Percentiles rank a stretch among this genome's conserved stretches.
These are phyloP conservation scores for Conopomorpha cramerella DNA, from an alignment of 1,140 invertebrate genomes.

Conservation along the genomic window DNA sequence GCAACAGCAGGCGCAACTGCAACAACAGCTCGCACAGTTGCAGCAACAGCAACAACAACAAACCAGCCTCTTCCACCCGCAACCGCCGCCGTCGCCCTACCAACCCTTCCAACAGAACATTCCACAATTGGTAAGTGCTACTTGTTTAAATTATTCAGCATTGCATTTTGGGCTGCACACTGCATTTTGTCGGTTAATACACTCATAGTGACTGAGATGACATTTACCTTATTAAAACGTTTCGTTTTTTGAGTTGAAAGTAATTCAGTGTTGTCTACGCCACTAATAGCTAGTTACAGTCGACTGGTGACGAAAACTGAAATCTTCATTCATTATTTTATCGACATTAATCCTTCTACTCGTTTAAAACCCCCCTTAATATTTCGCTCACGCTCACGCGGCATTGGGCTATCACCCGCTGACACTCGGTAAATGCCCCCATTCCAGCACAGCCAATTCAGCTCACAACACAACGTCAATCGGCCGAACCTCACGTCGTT, in stretches of 20 bases:
- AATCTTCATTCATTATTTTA: too few relatives aligned
- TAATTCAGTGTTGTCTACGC: conserved; percentile 3
- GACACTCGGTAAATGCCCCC: conserved; percentile 9
- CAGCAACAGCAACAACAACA: neutral
- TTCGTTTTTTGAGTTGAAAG: too few relatives aligned
- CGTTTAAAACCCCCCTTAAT: too few relatives aligned
- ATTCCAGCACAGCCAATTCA: conserved; percentile 62
- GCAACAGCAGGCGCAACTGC: conserved; percentile 44
- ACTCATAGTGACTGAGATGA: too few relatives aligned
- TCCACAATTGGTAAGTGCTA: conserved; percentile 44
- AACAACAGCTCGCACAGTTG: neutral
- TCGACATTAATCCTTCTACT: too few relatives aligned
- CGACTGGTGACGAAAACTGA: too few relatives aligned
- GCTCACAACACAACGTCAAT: conserved; percentile 63
- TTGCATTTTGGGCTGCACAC: too few relatives aligned
- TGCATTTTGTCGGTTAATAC: too few relatives aligned
- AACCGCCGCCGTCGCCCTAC: conserved; percentile 50
- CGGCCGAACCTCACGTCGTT: conserved; percentile 35
- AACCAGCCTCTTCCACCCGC: conserved; percentile 1
- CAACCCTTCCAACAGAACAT: conserved; percentile 48
- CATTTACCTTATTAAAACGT: too few relatives aligned
- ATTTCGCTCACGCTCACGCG: too few relatives aligned
- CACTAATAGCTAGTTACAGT: conserved; percentile 3
- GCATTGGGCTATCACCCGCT: too few relatives aligned
- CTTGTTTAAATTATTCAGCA: too few relatives aligned